Percentiles rank a stretch among this genome's conserved stretches.
Conservation (phyloP, 2,113 vertebrate genomes). For the Anthoscopus minutus region DNA sequence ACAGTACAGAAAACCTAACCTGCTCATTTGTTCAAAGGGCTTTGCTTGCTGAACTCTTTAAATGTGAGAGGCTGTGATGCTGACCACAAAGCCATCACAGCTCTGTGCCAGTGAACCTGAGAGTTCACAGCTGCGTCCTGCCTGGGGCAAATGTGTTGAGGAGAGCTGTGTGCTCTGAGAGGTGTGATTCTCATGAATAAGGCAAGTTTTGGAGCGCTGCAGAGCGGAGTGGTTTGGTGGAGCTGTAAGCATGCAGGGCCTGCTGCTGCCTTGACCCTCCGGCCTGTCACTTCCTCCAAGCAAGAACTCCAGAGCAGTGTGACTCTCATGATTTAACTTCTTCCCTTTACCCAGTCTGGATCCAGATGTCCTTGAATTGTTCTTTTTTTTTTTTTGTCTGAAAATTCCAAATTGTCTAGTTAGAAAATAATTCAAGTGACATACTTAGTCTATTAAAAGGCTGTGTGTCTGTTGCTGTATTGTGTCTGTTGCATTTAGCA, state of each 20-base stretch:
- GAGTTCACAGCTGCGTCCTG: neutral
- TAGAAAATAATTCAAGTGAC: neutral
- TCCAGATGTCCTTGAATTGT: neutral
- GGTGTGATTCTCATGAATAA: slow-evolving; percentile 31
- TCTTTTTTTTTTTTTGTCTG: neutral
- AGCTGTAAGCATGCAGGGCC: neutral
- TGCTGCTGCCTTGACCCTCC: neutral
- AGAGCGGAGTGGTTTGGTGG: neutral
- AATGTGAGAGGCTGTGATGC: neutral
- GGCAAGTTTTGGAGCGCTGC: neutral
- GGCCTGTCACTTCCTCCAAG: neutral
- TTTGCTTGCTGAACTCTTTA: neutral
- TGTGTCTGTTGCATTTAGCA: slow-evolving; percentile 5
- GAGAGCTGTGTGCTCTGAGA: neutral
- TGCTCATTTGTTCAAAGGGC: neutral
- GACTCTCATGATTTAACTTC: neutral
- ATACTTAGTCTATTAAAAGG: slow-evolving; percentile 28
- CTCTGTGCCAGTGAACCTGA: neutral
- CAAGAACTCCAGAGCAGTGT: neutral
- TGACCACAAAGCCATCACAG: neutral
- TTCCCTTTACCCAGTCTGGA: neutral
- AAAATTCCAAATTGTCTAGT: neutral
- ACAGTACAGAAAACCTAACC: neutral
- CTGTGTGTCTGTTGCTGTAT: neutral
- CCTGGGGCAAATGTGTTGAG: neutral